Evolutionary conservation across 2,888 invertebrate genomes (phyloP), one percentile per base, ranked within the genome.

Genomic region (Syrista parreyssii): DNA sequence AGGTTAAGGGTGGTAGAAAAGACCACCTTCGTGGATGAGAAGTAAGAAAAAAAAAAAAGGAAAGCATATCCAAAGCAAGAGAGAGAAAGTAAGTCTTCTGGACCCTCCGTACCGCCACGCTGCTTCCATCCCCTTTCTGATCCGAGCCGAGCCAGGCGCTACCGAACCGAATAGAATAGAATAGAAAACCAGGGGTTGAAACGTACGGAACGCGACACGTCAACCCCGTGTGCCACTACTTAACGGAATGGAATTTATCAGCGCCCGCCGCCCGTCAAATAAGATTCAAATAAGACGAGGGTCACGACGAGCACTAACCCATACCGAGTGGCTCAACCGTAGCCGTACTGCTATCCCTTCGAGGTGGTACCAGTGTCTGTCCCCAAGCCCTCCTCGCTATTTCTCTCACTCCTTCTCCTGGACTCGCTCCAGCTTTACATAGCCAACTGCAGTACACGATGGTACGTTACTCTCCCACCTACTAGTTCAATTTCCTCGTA

Each of bases 231-330:
- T 75, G 75, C 78, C 74, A 69, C 77, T 77, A 85, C 87, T 88
- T 86, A 88, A 84, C 84, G 82, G 82, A 88, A 88, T 88, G 86
- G 86, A 88, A 88, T 88, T 88, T 87, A 86, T 88, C 88, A 87
- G 85, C 83, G 85, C 83, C 82, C 82, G 78, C 80, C 76, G 79
- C 75, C 81, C 84, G 85, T 86, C 85, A 86, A 86, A 88, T 88
- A 85, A 88, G 87, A 87, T 88, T 87, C 86, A 85, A 86, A 86
- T 86, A 84, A 85, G 85, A 85, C 82, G 82, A 81, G 81, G 82
- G 83, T 80, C 78, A 76, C 76, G 78, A 23, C 68, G 72, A 73
- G 40, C 69, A 76, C 31, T 31, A 72, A 33, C 40, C 74, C 69
- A 32, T 11, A 68, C 55, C 73, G 33, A 35, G 73, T 74, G 73